Evolutionary conservation across 2,113 vertebrate genomes (phyloP).

Genomic region (Gallinago undulata): DNA sequence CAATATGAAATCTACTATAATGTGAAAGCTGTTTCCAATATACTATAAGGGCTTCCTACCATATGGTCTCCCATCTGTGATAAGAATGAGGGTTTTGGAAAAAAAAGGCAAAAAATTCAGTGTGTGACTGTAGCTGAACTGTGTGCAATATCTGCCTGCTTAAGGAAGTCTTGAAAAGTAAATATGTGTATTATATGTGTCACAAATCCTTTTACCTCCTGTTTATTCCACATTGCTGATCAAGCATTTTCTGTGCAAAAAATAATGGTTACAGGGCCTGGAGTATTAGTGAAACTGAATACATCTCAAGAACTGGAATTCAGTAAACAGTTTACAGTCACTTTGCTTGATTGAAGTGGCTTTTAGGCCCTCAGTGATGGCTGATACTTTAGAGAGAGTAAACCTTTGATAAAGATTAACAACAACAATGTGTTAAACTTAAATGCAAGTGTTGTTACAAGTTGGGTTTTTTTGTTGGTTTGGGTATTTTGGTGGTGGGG

Average conservation of each 20-base stretch:
- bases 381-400: not conserved
- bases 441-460: too few species aligned
- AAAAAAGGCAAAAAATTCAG: not conserved
- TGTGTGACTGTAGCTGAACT: not conserved
- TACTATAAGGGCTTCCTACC: slow-evolving; percentile 50
- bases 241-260: not conserved
- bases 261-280: not conserved
- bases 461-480: too few species aligned
- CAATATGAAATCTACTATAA: not conserved
- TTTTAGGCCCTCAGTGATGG: not conserved
- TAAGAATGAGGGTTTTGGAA: not conserved
- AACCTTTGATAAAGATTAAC: not conserved
- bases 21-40: slow-evolving; percentile 32
- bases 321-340: not conserved
- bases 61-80: slow-evolving; percentile 65
- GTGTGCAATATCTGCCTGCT: not conserved
- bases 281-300: not conserved
- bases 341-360: not conserved
- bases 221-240: not conserved
- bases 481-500: too few species aligned
- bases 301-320: not conserved
- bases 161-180: not conserved
- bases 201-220: not conserved
- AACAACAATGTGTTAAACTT: not conserved
- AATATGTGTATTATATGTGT: not conserved